These are phyloP conservation scores for Delia radicum DNA, from an alignment of 1,140 invertebrate genomes.

Conservation along the genomic window DNA sequence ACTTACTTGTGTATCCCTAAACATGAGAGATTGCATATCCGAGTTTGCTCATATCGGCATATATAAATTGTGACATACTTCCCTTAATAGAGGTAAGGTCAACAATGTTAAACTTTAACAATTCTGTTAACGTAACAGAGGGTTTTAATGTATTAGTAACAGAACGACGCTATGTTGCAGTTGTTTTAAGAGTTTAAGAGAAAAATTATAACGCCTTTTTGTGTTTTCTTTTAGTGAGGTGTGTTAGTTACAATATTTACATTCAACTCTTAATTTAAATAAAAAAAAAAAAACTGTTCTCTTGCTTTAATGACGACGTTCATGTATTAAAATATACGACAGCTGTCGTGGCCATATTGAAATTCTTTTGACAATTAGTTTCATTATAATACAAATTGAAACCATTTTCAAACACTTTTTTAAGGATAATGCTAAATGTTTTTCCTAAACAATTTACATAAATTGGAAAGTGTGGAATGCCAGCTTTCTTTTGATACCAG, in stretches of 20 bases:
- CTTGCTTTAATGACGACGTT: background rate
- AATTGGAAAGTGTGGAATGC: background rate
- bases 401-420: background rate
- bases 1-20: no score
- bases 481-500: background rate
- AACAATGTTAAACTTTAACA: no score
- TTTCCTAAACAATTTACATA: background rate
- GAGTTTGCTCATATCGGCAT: no score
- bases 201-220: background rate
- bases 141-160: no score
- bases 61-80: no score
- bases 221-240: background rate
- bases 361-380: conserved; percentile 20
- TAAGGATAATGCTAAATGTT: background rate
- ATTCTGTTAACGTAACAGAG: background rate
- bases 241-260: no score
- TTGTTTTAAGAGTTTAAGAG: background rate
- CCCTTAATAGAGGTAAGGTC: no score
- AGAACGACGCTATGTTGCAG: conserved; percentile 3
- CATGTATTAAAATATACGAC: background rate
- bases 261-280: background rate
- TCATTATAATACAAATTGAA: background rate
- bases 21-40: no score
- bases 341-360: conserved; percentile 23
- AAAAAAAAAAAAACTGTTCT: no score